Conservation (phyloP, 2,797 vertebrate genomes). For the Denticeps clupeoides region DNA sequence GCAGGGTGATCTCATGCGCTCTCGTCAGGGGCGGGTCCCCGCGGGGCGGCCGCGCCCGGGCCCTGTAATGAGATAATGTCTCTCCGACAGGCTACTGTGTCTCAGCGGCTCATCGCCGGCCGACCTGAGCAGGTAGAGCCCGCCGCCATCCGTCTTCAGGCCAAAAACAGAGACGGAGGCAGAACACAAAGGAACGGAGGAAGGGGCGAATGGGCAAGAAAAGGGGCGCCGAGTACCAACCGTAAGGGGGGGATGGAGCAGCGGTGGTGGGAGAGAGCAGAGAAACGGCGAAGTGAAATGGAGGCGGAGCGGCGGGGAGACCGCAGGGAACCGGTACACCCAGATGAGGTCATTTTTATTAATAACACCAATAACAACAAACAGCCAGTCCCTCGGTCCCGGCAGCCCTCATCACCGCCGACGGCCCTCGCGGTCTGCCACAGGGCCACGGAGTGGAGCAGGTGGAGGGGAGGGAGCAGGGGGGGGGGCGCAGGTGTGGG, state of each 20-base stretch:
- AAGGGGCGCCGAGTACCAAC: constrained; percentile 18
- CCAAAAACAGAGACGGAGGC: neutral
- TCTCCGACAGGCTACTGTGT: constrained; percentile 5
- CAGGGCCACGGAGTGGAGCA: too few relatives aligned
- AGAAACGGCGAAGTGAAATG: constrained; percentile 1
- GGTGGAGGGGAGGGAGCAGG: too few relatives aligned
- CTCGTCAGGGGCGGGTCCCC: too few relatives aligned
- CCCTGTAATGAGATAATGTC: constrained; percentile 14
- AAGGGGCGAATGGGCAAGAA: neutral
- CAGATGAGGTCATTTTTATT: constrained; percentile 66
- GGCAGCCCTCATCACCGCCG: neutral
- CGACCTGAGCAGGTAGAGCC: too few relatives aligned
- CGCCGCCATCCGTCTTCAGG: too few relatives aligned
- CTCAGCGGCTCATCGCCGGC: neutral
- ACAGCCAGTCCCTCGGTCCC: constrained; percentile 25
- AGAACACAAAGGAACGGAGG: neutral
- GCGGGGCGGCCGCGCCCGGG: neutral
- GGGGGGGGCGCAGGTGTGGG: too few relatives aligned
- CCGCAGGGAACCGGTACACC: constrained; percentile 21
- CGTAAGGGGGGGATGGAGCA: constrained; percentile 8
- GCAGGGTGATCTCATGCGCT: constrained; percentile 42
- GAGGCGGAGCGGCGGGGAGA: constrained; percentile 6
- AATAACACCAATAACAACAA: constrained; percentile 59
- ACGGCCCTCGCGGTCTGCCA: too few relatives aligned
- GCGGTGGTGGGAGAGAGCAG: neutral